Base-by-base conservation (phyloP, 2,113 vertebrate species). In the Cottus gobio region DNA sequence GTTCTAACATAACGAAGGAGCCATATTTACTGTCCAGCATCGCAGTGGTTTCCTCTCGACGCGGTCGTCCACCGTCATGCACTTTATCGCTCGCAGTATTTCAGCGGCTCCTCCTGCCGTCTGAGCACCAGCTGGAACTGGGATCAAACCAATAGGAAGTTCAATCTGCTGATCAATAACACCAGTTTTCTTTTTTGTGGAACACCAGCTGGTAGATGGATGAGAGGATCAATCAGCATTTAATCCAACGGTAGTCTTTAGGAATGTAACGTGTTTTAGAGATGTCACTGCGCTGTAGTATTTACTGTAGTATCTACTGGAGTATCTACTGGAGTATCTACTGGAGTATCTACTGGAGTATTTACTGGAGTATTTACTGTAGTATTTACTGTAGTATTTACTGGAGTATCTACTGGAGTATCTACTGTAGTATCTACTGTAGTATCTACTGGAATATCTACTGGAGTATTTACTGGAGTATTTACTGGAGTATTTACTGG, bases 81-180 rank as follows among this genome's bases (percentile, higher is more conserved):
- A 93, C 92, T 93, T 92, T 92, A 91, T 80, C 84, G 31, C 77
- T 70, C 63, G 24, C 50, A 72, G 81, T 90, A 56, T 90, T 90
- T 80, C 39, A 73, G 62, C 37, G 11, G 57, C 62, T 58, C 46
- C 54, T 34, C 46, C 77, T 74, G 73, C 74, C 73, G 72, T 2
- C 1, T 7, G 31, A 68, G 77, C 64, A 10, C 63, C n/a, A 50
- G 7, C 28, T 79, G 31, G 5, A 69, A 74, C 50, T 13, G 58
- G 72, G 82, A 73, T 62, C 36, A 56, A 62, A 75, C 44, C 61
- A 62, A 64, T 61, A 64, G 31, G 62, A 30, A 34, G 12, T 60
- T 66, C 24, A 37, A 61, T 67, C 26, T 44, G 3, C n/a, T 3
- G 11, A 65, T 74, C 58, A 15, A 28, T 50, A 10, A 5, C 52